Evolutionary conservation across 2,888 invertebrate species (phyloP).

Genomic region (Pseudococcus longispinus): DNA sequence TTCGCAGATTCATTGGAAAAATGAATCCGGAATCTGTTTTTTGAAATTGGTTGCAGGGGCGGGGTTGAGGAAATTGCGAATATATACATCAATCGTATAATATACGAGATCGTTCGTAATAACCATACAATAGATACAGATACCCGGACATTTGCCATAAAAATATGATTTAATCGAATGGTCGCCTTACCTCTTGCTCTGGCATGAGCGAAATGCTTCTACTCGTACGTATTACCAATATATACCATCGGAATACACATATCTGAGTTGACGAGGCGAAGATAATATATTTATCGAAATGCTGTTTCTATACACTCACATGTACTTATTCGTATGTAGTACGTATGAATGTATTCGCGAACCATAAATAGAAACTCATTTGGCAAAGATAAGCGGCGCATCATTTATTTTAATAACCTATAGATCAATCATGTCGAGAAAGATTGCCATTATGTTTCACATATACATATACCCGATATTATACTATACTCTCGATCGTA

Average conservation of each 20-base stretch:
- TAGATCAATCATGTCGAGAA: slow-evolving; percentile 37
- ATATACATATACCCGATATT: neutral
- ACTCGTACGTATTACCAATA: too few relatives aligned
- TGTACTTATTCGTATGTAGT: neutral
- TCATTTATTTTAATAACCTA: slow-evolving; percentile 38
- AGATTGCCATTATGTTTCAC: slow-evolving; percentile 15
- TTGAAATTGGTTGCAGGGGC: neutral
- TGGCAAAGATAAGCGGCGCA: slow-evolving; percentile 36
- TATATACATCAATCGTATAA: neutral
- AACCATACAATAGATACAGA: neutral
- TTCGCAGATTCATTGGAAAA: neutral
- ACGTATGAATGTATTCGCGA: neutral
- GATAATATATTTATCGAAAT: slow-evolving; percentile 2
- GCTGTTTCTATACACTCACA: neutral
- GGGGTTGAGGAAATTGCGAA: neutral
- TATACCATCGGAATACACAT: neutral
- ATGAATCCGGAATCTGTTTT: neutral
- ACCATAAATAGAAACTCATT: slow-evolving; percentile 33
- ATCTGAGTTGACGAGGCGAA: neutral
- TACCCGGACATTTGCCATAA: neutral
- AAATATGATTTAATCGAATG: slow-evolving; percentile 4
- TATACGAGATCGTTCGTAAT: too few relatives aligned
- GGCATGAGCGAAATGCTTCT: neutral
- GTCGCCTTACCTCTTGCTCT: neutral
- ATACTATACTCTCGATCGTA: neutral